Base-by-base conservation (phyloP, 2,888 invertebrate species). In the Acronicta aceris region DNA sequence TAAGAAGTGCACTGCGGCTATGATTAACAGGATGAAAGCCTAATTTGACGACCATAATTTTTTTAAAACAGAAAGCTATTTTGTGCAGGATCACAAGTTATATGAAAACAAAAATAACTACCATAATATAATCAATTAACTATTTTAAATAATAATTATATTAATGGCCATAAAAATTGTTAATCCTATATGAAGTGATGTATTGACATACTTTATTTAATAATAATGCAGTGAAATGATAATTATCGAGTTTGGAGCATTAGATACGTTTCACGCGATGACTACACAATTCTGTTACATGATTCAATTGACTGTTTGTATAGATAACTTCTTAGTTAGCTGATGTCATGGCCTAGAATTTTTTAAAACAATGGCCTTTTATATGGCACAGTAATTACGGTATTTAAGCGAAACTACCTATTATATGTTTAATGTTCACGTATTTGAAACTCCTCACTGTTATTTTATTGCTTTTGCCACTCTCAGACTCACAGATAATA, bases 381-480 rank as follows among this genome's bases (percentile, higher is more conserved):
- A 46, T 43, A n/a, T 5, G 5, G 33, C 16, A 54, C 21, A 43
- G 33, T 21, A 48, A 43, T 21, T 15, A 33, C 4, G 0, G 1
- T 54, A n/a, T 62, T n/a, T 13, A n/a, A 49, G 36, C n/a, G 27
- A 33, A 61, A 43, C 51, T 47, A 64, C 69, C 16, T 46, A 52
- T 30, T 36, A 65, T 45, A 38, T 57, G 27, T 27, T 43, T 40
- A 3, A 15, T 48, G 40, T 40, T 53, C 9, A 43, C 36, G 5
- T 50, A 40, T 54, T 43, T 43, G 21, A 49, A 12, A 33, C 5
- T 47, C 49, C 4, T 47, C 46, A 40, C 16, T 8, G 21, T 40
- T 21, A 17, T 25, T 41, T 27, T 13, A 17, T 13, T n/a, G 13
- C 50, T 62, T 45, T 33, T 45, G 6, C 10, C 38, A 30, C 12